Evolutionary conservation across 2,888 invertebrate genomes (phyloP).

Genomic region (Erpobdella octoculata): DNA sequence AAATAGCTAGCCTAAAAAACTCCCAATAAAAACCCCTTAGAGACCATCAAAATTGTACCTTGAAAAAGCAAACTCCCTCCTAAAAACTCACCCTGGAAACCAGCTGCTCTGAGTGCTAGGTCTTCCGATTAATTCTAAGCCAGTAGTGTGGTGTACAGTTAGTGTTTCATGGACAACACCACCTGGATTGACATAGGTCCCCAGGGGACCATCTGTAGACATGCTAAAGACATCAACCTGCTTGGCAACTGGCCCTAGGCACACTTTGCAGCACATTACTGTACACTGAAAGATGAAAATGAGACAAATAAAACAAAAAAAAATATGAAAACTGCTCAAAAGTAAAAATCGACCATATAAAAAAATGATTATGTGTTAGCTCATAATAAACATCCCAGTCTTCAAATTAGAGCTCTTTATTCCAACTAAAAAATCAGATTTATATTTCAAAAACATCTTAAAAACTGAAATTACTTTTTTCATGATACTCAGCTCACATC

Average conservation of each 20-base stretch:
- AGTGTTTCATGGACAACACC: conserved; percentile 74
- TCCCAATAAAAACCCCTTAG: neutral
- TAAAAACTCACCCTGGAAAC: conserved; percentile 73
- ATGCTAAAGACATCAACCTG: conserved; percentile 70
- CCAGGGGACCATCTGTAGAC: conserved; percentile 69
- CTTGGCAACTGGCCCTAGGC: conserved; percentile 44
- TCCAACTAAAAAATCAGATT: too few species aligned
- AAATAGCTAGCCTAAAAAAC: neutral
- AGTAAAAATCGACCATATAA: neutral
- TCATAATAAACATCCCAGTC: neutral
- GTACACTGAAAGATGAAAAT: conserved; percentile 43
- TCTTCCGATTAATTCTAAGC: conserved; percentile 53
- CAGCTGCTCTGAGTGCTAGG: conserved; percentile 70
- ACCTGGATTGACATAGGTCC: conserved; percentile 71
- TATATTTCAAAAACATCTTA: too few species aligned
- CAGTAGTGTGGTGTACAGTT: conserved; percentile 55
- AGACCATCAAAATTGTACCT: too few species aligned
- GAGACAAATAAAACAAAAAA: neutral
- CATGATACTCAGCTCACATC: conserved; percentile 56
- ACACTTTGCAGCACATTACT: conserved; percentile 54
- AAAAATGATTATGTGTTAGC: neutral
- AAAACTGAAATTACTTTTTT: conserved; percentile 45
- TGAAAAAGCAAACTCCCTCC: too few species aligned
- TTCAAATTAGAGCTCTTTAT: neutral
- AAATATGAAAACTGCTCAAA: neutral